Conservation (phyloP, 2,797 vertebrate species). For the Gallirallus australis region DNA sequence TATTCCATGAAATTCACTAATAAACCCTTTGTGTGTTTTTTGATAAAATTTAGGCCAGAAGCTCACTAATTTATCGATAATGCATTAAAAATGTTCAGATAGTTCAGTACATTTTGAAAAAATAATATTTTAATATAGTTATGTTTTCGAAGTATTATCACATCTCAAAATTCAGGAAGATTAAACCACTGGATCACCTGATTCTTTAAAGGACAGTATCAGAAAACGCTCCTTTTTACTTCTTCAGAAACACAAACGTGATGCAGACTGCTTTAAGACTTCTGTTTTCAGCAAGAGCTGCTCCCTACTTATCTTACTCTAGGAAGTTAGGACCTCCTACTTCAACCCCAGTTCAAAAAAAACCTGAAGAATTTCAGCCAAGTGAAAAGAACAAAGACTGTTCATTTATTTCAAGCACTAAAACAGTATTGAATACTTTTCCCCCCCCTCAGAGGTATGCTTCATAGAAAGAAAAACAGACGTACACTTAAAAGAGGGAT, state of each 20-base stretch:
- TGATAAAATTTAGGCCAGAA: background rate
- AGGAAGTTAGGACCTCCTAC: background rate
- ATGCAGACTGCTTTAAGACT: background rate
- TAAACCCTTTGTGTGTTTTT: accelerated
- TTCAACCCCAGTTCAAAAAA: background rate
- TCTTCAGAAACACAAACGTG: accelerated
- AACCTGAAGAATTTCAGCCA: background rate
- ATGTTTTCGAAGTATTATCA: background rate
- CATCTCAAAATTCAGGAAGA: background rate
- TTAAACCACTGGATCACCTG: background rate
- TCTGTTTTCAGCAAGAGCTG: background rate
- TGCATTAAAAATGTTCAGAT: accelerated
- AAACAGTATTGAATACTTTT: background rate
- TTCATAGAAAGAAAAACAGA: background rate
- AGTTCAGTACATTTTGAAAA: background rate
- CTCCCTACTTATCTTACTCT: background rate
- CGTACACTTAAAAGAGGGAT: background rate
- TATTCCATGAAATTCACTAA: background rate
- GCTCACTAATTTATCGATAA: background rate
- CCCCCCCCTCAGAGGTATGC: background rate
- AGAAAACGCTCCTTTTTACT: background rate
- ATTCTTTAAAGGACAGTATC: background rate
- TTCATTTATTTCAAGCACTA: background rate
- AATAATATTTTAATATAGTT: background rate
- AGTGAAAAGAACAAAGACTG: background rate